phyloP scores from a whole-genome alignment of 2,113 vertebrate species.

The Pollimyrus isidori region DNA sequence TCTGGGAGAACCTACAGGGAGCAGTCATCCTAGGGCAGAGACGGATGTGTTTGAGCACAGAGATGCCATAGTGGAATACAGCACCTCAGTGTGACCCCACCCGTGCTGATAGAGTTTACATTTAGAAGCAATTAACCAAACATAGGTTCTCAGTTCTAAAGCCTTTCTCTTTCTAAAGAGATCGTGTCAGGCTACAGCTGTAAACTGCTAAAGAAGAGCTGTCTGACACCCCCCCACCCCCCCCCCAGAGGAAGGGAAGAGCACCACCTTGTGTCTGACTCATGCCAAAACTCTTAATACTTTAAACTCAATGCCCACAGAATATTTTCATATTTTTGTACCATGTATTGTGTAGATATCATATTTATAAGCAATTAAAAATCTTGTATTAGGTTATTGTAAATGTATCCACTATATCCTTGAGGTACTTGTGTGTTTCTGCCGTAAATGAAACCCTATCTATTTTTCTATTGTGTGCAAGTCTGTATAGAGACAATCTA shows the following conservation, averaged over 20 bases:
- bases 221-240: not conserved
- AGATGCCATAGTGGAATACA: not conserved
- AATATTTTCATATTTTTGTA: constrained; percentile 80
- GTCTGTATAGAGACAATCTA: constrained; percentile 56
- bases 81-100: not conserved
- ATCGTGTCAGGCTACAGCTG: constrained; percentile 26
- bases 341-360: constrained; percentile 74
- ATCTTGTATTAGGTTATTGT: constrained; percentile 65
- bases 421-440: constrained; percentile 70
- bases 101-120: not conserved
- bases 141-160: not conserved
- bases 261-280: constrained; percentile 62
- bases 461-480: constrained; percentile 64
- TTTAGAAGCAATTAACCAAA: constrained; percentile 45
- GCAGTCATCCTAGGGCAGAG: not conserved
- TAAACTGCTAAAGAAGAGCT: not conserved
- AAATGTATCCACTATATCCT: constrained; percentile 75
- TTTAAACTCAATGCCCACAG: constrained; percentile 62
- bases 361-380: constrained; percentile 87
- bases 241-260: constrained; percentile 40
- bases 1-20: not conserved
- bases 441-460: constrained; percentile 58
- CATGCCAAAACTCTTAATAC: constrained; percentile 49
- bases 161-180: not conserved
- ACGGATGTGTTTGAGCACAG: not conserved